A percentile compares a stretch with the other conserved stretches of the same genome.
phyloP scores from a whole-genome alignment of 2,113 vertebrate genomes.

The Melanostigma gelatinosum region DNA sequence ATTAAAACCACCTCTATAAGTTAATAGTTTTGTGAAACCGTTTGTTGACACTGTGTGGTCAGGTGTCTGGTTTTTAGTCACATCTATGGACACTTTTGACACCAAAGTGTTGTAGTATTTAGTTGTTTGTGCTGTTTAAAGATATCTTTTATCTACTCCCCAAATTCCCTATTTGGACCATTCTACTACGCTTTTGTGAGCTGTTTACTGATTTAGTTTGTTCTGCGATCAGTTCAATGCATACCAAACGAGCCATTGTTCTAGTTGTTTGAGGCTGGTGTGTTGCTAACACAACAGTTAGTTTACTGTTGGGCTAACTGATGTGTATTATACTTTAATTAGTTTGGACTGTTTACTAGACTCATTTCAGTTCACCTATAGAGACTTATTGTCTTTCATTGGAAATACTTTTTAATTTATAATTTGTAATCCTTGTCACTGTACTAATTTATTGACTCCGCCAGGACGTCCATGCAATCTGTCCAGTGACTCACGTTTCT shows the following conservation, averaged over 20 bases:
- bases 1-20: not conserved
- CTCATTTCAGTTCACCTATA: not conserved
- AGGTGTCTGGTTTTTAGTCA: not conserved
- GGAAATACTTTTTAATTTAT: not conserved
- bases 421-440: not conserved
- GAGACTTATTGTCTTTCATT: not conserved
- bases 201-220: not conserved
- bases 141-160: no score
- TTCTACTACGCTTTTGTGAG: not conserved
- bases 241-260: not conserved
- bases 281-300: not conserved
- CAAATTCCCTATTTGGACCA: not conserved
- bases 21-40: not conserved
- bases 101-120: not conserved
- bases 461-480: no score
- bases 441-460: no score
- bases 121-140: not conserved
- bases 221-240: not conserved
- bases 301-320: not conserved
- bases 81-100: not conserved
- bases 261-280: not conserved
- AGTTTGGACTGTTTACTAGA: not conserved
- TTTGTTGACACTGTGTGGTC: not conserved
- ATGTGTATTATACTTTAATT: not conserved
- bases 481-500: no score